Conservation (phyloP, 2,113 vertebrate species). For the Heteronetta atricapilla region DNA sequence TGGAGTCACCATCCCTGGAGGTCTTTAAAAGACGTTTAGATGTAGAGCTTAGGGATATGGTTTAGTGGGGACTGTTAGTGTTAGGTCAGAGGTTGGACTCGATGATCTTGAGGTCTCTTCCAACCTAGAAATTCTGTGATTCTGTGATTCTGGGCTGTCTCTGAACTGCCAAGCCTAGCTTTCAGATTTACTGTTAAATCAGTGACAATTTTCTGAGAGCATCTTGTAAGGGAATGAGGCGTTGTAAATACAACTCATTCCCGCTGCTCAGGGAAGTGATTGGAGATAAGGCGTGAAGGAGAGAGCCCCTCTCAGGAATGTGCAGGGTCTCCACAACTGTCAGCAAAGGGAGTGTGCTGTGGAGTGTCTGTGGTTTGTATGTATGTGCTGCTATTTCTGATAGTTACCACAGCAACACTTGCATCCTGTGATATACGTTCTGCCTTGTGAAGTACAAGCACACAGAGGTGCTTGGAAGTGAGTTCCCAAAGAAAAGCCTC, state of each 20-base stretch:
- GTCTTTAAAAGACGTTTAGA: too few relatives aligned
- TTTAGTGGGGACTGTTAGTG: too few relatives aligned
- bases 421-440: neutral
- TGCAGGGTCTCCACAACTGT: neutral
- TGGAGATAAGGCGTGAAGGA: neutral
- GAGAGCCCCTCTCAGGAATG: neutral
- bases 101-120: too few relatives aligned
- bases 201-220: neutral
- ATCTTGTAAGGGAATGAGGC: neutral
- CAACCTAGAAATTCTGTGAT: too few relatives aligned
- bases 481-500: neutral
- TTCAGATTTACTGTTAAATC: neutral
- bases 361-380: neutral
- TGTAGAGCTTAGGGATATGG: too few relatives aligned
- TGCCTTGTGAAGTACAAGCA: neutral
- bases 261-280: neutral
- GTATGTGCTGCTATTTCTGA: neutral
- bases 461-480: neutral
- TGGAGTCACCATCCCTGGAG: too few relatives aligned
- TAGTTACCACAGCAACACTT: slow-evolving; percentile 13
- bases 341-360: neutral
- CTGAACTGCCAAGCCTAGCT: neutral
- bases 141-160: too few relatives aligned
- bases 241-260: neutral
- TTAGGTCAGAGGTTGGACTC: too few relatives aligned